A percentile compares a stretch with the other conserved stretches of the same genome.
Evolutionary conservation across 2,113 vertebrate genomes (phyloP).

Genomic region (Holacanthus passer): DNA sequence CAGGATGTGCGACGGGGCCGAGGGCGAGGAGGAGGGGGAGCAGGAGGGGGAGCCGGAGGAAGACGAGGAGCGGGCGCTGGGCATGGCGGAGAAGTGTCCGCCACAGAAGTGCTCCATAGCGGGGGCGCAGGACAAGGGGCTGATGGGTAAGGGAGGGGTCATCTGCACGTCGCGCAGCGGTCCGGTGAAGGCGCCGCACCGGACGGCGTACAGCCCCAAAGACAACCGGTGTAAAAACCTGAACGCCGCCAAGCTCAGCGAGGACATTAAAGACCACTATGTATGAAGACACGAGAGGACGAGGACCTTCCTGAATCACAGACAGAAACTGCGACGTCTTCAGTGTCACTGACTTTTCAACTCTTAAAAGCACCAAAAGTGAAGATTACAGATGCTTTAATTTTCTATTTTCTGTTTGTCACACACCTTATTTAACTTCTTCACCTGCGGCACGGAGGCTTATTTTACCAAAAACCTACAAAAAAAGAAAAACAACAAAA

Average conservation of each 20-base stretch:
- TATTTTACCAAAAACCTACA: slow-evolving; percentile 75
- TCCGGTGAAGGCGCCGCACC: slow-evolving; percentile 86
- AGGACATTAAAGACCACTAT: slow-evolving; percentile 86
- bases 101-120: slow-evolving; percentile 82
- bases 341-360: slow-evolving; percentile 73
- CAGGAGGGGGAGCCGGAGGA: slow-evolving; percentile 67
- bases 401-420: slow-evolving; percentile 53
- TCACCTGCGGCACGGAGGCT: slow-evolving; percentile 87
- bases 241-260: slow-evolving; percentile 82
- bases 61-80: slow-evolving; percentile 73
- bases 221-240: slow-evolving; percentile 94
- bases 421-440: slow-evolving; percentile 77
- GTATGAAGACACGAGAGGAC: slow-evolving; percentile 48
- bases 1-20: slow-evolving; percentile 86
- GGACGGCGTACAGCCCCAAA: slow-evolving; percentile 89
- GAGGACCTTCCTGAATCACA: slow-evolving; percentile 40
- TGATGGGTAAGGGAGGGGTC: slow-evolving; percentile 56
- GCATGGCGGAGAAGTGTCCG: slow-evolving; percentile 87
- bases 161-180: slow-evolving; percentile 82
- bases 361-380: slow-evolving; percentile 62
- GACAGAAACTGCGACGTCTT: slow-evolving; percentile 69
- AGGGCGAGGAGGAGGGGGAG: slow-evolving; percentile 87
- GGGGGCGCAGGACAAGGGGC: slow-evolving; percentile 81
- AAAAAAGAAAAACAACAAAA: slow-evolving; percentile 56
- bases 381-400: slow-evolving; percentile 66